These are phyloP conservation scores for Spodoptera exigua DNA, from an alignment of 2,888 invertebrate species.

Conservation along the genomic window DNA sequence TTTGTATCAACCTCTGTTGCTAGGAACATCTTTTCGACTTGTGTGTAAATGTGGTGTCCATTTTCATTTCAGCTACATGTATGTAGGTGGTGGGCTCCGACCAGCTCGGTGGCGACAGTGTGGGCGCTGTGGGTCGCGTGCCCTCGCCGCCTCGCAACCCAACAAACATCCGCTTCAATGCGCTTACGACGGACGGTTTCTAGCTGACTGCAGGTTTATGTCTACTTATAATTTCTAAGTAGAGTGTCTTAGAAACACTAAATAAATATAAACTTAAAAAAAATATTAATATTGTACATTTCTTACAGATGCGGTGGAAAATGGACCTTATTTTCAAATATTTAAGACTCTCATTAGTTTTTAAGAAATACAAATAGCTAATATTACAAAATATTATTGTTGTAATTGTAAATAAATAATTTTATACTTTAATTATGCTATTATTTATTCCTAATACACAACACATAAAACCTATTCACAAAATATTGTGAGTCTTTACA, in stretches of 20 bases:
- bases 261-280: not conserved
- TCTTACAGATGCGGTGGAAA: constrained; percentile 89
- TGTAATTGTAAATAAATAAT: constrained; percentile 20
- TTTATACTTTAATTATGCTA: constrained; percentile 10
- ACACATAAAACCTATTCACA: too few species aligned
- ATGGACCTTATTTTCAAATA: constrained; percentile 86
- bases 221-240: not conserved
- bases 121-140: constrained; percentile 78
- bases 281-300: constrained; percentile 33
- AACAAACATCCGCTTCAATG: constrained; percentile 73
- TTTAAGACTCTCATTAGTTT: constrained; percentile 56
- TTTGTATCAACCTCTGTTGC: too few species aligned
- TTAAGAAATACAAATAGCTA: constrained; percentile 9
- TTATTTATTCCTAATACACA: constrained; percentile 3
- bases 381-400: constrained; percentile 23
- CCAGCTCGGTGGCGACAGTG: constrained; percentile 75
- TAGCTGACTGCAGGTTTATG: constrained; percentile 74
- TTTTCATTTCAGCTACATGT: constrained; percentile 76
- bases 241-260: too few species aligned
- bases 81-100: constrained; percentile 76
- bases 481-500: too few species aligned
- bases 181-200: constrained; percentile 76
- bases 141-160: constrained; percentile 65
- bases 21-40: too few species aligned
- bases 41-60: too few species aligned